phyloP scores from a whole-genome alignment of 2,113 vertebrate species.

The Hystrix cristata region DNA sequence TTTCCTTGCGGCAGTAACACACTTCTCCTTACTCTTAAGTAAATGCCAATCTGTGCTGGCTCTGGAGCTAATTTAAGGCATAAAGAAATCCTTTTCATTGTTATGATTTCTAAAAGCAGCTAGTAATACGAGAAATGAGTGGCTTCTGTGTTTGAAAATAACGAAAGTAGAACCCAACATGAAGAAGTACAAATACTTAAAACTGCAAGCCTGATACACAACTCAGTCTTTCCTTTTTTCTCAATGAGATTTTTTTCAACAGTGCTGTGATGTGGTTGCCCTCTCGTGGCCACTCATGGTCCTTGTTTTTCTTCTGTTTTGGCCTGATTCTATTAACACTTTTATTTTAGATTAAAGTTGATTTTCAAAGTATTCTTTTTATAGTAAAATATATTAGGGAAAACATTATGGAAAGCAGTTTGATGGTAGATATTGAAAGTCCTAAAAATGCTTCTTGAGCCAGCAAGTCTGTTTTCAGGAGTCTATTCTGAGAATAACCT shows the following conservation, averaged over 20 bases:
- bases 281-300: constrained; percentile 82
- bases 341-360: constrained; percentile 36
- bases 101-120: constrained; percentile 55
- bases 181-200: constrained; percentile 75
- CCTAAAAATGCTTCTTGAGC: constrained; percentile 49
- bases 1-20: background rate
- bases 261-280: constrained; percentile 78
- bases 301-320: background rate
- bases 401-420: constrained; percentile 21
- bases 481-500: background rate
- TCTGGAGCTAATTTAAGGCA: constrained; percentile 52
- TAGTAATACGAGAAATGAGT: constrained; percentile 47
- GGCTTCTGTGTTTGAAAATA: constrained; percentile 32
- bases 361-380: constrained; percentile 56
- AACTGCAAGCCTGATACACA: constrained; percentile 74
- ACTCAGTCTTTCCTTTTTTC: constrained; percentile 66
- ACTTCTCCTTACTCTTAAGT: background rate
- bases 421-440: background rate
- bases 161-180: constrained; percentile 47
- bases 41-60: background rate
- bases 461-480: constrained; percentile 48
- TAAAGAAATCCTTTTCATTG: constrained; percentile 40
- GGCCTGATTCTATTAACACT: background rate
- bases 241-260: constrained; percentile 54
- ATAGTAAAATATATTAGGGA: background rate